Percentiles rank a stretch among this genome's conserved stretches.
Evolutionary conservation across 2,113 vertebrate genomes (phyloP).

Genomic region (Chamaea fasciata): DNA sequence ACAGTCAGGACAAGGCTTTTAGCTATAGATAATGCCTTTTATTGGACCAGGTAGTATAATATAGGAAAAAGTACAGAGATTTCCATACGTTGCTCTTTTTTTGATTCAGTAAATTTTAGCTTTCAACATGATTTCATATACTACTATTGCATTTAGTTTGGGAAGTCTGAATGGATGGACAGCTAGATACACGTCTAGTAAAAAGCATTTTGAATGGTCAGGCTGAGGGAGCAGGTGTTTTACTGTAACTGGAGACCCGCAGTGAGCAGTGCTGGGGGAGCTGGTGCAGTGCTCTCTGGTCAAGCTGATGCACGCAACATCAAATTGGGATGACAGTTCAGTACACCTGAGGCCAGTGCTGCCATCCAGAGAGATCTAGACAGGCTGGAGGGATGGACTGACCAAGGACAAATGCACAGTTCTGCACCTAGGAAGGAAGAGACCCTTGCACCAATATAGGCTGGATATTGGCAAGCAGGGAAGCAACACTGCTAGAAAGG

Average conservation of each 20-base stretch:
- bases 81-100: neutral
- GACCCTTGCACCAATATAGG: neutral
- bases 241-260: neutral
- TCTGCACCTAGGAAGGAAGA: neutral
- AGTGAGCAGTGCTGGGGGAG: neutral
- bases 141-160: neutral
- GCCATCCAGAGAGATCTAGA: neutral
- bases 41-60: neutral
- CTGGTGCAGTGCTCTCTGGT: neutral
- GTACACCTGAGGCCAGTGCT: neutral
- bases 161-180: neutral
- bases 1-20: neutral
- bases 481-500: neutral
- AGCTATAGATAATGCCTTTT: neutral
- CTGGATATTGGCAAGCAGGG: neutral
- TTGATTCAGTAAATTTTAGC: neutral
- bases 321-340: neutral
- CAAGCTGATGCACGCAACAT: neutral
- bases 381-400: neutral
- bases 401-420: neutral
- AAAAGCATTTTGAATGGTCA: neutral
- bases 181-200: neutral
- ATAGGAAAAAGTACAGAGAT: neutral
- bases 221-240: neutral
- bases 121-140: neutral